Base-by-base conservation (phyloP, 2,797 vertebrate genomes). In the Monodelphis domestica region DNA sequence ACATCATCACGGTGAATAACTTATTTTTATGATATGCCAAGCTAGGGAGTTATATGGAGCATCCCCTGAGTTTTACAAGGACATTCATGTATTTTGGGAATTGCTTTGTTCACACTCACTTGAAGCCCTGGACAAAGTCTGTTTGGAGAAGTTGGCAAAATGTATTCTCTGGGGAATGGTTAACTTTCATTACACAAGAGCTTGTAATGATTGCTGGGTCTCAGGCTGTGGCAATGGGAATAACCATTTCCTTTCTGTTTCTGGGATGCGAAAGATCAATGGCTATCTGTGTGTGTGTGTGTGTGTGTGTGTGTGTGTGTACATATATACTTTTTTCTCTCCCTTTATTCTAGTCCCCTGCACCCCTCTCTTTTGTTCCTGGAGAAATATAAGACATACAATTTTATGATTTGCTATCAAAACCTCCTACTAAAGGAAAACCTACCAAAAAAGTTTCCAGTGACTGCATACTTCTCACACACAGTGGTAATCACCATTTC, bases 401-500 rank as follows among this genome's bases (percentile, higher is more conserved):
- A 91, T 95, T 96, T 89, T 59, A 87, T 93, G 91, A 55, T 89
- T 91, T 88, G 63, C 63, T 21, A 38, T 78, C n/a, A 93, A 95
- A 90, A 92, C 0, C 53, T 93, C 89, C 94, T 94, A n/a, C 51
- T 38, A 89, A 84, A 89, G 53, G 90, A 91, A 54, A 91, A 91
- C 57, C 50, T 87, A 93, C 91, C 91, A 91, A 94, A 94, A 90
- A 54, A 59, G 89, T 95, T 95, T 95, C 2, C 0, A 84, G 88
- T 90, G 95, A 15, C 15, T 45, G 53, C 53, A 55, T 93, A 92
- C 94, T 54, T 51, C 45, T 51, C 45, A 51, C 29, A 89, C 89
- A 70, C 78, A 88, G 50, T 89, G 38, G 70, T 94, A 96, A 96
- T 97, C 93, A 95, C 95, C 94, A 95, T 97, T 93, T 96, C 54